Base-by-base conservation (phyloP, 64 coral and sea anemone genomes). In the Montipora sp. region DNA sequence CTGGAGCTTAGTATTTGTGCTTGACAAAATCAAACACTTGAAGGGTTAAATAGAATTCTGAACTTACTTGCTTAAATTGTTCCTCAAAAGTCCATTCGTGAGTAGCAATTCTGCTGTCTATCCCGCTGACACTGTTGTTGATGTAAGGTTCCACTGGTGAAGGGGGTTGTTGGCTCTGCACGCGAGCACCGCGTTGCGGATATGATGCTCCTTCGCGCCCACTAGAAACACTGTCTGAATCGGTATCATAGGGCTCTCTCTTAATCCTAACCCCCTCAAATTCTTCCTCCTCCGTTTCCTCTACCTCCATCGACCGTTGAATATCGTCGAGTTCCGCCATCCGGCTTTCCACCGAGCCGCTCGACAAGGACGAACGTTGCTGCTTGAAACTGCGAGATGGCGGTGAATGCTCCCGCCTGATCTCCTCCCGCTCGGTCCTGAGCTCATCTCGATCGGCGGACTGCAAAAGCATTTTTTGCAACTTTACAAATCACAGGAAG, bases 311-410 rank as follows among this genome's bases (percentile, higher is more conserved):
- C 58, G 95, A 98, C 23, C 95, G 92, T 55, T 98, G 95, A 78
- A 98, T 98, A 75, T 98, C 95, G 70, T 98, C 95, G 51, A 98
- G 72, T 68, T 98, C 95, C n/a, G 95, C 95, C 95, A 98, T 98
- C 91, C 95, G 87, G 85, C 95, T 98, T 51, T 98, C 95, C 77
- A 98, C 95, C 59, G 77, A 94, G 13, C 82, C 78, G 44, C 80
- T 83, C 45, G 82, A 85, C 82, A 85, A 47, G 43, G 82, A 85
- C 46, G 82, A 85, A 18, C 82, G 82, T 46, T 89, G 93, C 59
- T 88, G 93, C 93, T 94, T 94, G 47, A 90, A 94, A 71, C 81
- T 89, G 36, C 81, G 93, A 87, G 93, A 87, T 87, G 92, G 87
- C 55, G 93, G 50, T 71, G 88, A 83, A 69, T 81, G 75, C 3